phyloP scores from a whole-genome alignment of 2,888 invertebrate species.

The Polyommatus icarus region DNA sequence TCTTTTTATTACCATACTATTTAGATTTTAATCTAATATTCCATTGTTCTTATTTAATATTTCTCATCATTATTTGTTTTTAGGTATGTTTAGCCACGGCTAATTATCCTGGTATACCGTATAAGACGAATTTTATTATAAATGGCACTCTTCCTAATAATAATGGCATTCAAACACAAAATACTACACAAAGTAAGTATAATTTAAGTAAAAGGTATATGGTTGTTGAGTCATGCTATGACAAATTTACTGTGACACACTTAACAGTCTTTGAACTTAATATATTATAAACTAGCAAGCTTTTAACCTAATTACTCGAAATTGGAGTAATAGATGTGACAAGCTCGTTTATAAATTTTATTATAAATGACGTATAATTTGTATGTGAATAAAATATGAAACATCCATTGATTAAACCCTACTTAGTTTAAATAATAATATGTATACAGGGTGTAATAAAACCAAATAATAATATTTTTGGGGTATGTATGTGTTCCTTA shows the following conservation, averaged over 20 bases:
- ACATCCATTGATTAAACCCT: neutral
- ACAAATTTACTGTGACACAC: neutral
- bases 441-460: too few relatives aligned
- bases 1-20: neutral
- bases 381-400: neutral
- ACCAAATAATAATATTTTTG: too few relatives aligned
- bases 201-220: neutral
- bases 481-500: too few relatives aligned
- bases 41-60: neutral
- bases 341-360: neutral
- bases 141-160: conserved; percentile 60
- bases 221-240: neutral
- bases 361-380: neutral
- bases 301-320: conserved; percentile 1
- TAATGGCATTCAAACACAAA: conserved; percentile 56
- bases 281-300: neutral
- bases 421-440: neutral
- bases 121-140: conserved; percentile 64
- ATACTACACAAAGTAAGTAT: conserved; percentile 54
- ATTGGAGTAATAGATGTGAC: neutral
- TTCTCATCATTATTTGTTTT: conserved; percentile 37
- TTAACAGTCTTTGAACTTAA: neutral
- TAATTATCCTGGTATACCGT: conserved; percentile 84
- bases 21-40: neutral
- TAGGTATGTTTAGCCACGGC: conserved; percentile 90